A percentile compares a stretch with the other conserved stretches of the same genome.
phyloP scores from a whole-genome alignment of 1,140 invertebrate genomes.

The Musca vetustissima region DNA sequence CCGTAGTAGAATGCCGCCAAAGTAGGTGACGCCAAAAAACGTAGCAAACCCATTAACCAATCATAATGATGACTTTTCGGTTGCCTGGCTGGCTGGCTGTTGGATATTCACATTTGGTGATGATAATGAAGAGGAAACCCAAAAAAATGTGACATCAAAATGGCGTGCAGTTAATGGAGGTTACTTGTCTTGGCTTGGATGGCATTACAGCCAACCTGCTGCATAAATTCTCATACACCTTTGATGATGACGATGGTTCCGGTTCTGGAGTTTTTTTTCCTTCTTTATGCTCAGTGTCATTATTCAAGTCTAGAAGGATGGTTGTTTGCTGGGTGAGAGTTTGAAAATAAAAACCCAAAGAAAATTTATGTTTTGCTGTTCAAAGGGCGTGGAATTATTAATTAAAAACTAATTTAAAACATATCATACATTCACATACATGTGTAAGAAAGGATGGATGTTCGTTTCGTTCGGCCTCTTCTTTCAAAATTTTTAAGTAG shows the following conservation, averaged over 20 bases:
- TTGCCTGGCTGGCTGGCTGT: neutral
- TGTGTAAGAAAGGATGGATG: neutral
- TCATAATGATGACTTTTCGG: neutral
- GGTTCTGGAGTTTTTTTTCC: neutral
- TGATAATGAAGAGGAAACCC: constrained; percentile 12
- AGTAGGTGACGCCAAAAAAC: neutral
- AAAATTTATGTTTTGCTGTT: constrained; percentile 4
- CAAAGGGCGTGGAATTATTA: constrained; percentile 21
- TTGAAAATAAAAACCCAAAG: neutral
- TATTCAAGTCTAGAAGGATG: no score
- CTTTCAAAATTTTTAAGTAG: no score
- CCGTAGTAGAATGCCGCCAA: neutral
- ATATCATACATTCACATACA: constrained; percentile 11
- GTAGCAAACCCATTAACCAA: constrained; percentile 16
- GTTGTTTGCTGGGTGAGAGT: neutral
- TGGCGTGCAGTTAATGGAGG: constrained; percentile 22
- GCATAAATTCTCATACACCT: neutral
- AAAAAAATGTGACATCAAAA: constrained; percentile 20
- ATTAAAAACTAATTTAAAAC: constrained; percentile 24
- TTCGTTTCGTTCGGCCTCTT: no score
- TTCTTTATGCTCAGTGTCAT: neutral
- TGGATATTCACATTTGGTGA: neutral
- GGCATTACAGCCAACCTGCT: neutral
- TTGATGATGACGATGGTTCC: neutral
- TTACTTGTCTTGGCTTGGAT: neutral